Evolutionary conservation across 1,140 invertebrate genomes (phyloP).

Genomic region (Lucilia sericata): DNA sequence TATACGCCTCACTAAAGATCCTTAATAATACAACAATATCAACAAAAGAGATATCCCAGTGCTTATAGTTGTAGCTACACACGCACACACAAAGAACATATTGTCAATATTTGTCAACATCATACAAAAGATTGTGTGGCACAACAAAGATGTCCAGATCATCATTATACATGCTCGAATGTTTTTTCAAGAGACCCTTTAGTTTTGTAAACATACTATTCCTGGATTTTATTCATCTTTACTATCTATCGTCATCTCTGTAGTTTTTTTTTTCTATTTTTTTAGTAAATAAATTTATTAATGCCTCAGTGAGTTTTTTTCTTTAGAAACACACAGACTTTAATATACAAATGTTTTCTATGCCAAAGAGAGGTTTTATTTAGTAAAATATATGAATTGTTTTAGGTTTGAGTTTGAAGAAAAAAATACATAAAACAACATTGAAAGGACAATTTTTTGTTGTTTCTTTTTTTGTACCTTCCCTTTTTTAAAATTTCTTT

Average conservation of each 20-base stretch:
- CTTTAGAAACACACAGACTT: not conserved
- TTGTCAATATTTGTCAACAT: not conserved
- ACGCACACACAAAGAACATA: not conserved
- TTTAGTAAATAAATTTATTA: not conserved
- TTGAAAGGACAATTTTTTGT: not conserved
- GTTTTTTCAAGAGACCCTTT: constrained; percentile 15
- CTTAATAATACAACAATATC: constrained; percentile 3
- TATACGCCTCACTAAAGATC: constrained; percentile 2
- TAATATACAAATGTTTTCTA: too few species aligned
- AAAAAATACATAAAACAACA: not conserved
- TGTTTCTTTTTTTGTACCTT: too few species aligned
- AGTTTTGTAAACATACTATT: not conserved
- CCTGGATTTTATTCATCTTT: not conserved
- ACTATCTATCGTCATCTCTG: not conserved
- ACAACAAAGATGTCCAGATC: not conserved
- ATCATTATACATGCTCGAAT: constrained; percentile 6
- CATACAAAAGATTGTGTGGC: not conserved
- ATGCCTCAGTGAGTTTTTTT: not conserved
- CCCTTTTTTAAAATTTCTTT: not conserved
- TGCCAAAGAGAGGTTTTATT: too few species aligned
- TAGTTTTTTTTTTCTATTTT: not conserved
- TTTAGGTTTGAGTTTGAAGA: not conserved
- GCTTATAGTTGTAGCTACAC: too few species aligned
- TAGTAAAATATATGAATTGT: not conserved
- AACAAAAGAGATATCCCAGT: not conserved